Base-by-base conservation (phyloP, 1,140 invertebrate genomes). In the Amphibalanus amphitrite region DNA sequence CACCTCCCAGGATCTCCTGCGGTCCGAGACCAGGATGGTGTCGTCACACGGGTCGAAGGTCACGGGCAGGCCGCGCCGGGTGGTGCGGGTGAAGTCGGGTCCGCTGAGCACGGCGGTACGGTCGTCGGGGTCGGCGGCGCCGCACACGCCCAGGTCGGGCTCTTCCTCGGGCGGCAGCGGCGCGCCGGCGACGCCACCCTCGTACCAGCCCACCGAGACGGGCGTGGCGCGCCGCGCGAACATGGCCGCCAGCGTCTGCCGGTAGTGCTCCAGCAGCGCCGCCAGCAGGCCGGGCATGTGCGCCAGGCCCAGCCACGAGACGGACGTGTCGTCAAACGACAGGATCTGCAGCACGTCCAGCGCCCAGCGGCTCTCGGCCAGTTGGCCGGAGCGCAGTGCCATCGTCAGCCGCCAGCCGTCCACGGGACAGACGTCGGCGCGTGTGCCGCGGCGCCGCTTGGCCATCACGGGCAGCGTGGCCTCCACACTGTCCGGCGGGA, bases 371-470 rank as follows among this genome's bases (percentile, higher is more conserved):
- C 91, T 95, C 82, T 99, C 97, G 3, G 94, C 90, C 64, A 98
- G 82, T 69, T 98, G 84, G 29, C 95, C 97, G 25, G 92, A 97
- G 76, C 95, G 90, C 76, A 99, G 85, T 73, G 93, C 88, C 96
- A 99, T 98, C 85, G 98, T 92, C 69, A 99, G 86, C 74, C 94
- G 85, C 94, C 95, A 98, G 47, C 95, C 91, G 80, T 98, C 96
- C 8, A 97, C 87, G 3, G 91, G 90, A 67, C 87, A 87, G 17
- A 98, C 87, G 79, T 99, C 95, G 28, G 85, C 82, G 74, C 89
- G 86, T 73, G 84, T 87, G 79, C 70, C 98, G 79, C 92, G 86
- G 76, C 91, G 88, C 70, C 94, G 85, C 77, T 95, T 93, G 75
- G 90, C 90, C 0, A 92, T 81, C 38, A 92, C 85, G 28, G 94